These are phyloP conservation scores for Picus viridis DNA, from an alignment of 2,797 vertebrate genomes.

Conservation along the genomic window DNA sequence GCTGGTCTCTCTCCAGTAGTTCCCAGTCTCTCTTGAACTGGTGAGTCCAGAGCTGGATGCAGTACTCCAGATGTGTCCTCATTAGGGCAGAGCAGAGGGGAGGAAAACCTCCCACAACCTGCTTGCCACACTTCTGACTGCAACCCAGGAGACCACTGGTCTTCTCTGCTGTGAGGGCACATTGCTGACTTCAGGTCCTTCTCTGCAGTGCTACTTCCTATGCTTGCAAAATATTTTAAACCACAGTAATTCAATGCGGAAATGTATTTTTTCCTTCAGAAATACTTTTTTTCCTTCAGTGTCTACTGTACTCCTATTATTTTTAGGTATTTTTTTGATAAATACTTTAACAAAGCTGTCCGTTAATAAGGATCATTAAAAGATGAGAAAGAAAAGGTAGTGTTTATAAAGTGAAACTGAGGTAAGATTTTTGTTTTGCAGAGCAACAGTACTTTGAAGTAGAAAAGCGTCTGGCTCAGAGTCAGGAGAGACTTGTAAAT, in stretches of 20 bases:
- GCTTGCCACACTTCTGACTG: too few relatives aligned
- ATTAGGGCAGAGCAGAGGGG: too few relatives aligned
- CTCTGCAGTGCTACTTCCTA: neutral
- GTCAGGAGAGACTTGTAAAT: conserved; percentile 88
- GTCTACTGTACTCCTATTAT: neutral
- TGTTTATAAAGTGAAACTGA: neutral
- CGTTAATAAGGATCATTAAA: neutral
- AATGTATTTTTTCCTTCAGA: neutral
- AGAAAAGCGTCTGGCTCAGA: conserved; percentile 90
- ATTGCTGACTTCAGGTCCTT: too few relatives aligned
- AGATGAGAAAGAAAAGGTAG: neutral
- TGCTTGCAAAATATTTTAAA: neutral
- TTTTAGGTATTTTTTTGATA: neutral
- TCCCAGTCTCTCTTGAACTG: too few relatives aligned
- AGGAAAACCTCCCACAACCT: too few relatives aligned
- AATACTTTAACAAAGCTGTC: neutral
- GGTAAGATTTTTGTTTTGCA: conserved; percentile 49
- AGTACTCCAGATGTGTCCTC: too few relatives aligned
- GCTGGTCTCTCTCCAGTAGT: too few relatives aligned
- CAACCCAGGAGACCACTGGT: too few relatives aligned
- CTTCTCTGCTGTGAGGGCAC: too few relatives aligned
- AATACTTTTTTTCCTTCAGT: neutral
- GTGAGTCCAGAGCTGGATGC: too few relatives aligned
- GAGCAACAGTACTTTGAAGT: conserved; percentile 98
- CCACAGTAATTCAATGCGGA: neutral